Evolutionary conservation across 1,140 invertebrate genomes (phyloP).

Genomic region (Contarinia nasturtii): DNA sequence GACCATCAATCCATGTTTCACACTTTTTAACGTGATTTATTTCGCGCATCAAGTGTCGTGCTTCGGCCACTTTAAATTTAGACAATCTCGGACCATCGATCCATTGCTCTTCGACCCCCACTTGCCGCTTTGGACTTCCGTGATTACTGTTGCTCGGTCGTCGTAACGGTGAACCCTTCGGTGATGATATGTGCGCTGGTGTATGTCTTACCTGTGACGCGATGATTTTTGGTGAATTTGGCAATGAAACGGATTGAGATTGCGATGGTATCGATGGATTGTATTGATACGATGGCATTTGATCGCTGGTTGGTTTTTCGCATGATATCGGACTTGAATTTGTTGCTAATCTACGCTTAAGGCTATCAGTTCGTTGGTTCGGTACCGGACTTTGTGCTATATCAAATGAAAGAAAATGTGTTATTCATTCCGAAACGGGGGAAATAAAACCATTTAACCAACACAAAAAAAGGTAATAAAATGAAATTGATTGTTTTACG

Average conservation of each 20-base stretch:
- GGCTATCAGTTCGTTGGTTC: conserved; percentile 16
- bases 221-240: conserved; percentile 8
- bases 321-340: neutral
- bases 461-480: neutral
- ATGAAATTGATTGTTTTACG: conserved; percentile 32
- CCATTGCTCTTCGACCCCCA: conserved; percentile 74
- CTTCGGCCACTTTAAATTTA: conserved; percentile 63
- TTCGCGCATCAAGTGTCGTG: conserved; percentile 57
- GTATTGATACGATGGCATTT: conserved; percentile 5
- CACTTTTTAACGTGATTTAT: conserved; percentile 48
- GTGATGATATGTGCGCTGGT: conserved; percentile 24
- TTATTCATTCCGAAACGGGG: neutral
- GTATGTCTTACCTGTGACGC: conserved; percentile 4
- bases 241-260: conserved; percentile 4
- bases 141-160: conserved; percentile 15
- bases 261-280: conserved; percentile 2
- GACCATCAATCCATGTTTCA: conserved; percentile 91
- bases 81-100: conserved; percentile 84
- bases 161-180: conserved; percentile 35
- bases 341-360: conserved; percentile 9
- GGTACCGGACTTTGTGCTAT: conserved; percentile 10
- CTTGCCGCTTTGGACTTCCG: conserved; percentile 20
- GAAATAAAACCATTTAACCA: neutral
- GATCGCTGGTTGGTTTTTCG: neutral
- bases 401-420: too few species aligned